These are phyloP conservation scores for Thalassophryne amazonica DNA, from an alignment of 2,797 vertebrate genomes.

Conservation along the genomic window DNA sequence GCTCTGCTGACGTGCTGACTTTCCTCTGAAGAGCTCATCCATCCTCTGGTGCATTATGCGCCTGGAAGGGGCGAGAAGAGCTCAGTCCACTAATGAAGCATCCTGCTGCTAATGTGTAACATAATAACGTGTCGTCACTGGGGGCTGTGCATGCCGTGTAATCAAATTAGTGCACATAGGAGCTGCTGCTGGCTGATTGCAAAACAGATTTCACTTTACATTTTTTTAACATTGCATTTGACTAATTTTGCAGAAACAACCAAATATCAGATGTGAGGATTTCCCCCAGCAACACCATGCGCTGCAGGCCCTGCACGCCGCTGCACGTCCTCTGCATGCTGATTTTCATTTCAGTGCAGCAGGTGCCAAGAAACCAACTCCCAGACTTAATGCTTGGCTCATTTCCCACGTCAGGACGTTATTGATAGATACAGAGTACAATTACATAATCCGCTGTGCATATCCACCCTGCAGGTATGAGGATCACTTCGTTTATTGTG, in stretches of 20 bases:
- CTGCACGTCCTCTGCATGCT: slow-evolving; percentile 26
- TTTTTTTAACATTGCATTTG: too few relatives aligned
- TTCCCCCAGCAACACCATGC: not conserved
- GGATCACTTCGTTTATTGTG: slow-evolving; percentile 58
- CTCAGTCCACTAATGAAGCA: slow-evolving; percentile 30
- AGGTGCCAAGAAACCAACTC: slow-evolving; percentile 37
- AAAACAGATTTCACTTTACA: too few relatives aligned
- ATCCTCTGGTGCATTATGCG: slow-evolving; percentile 2
- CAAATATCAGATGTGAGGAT: not conserved
- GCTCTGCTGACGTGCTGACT: slow-evolving; percentile 15
- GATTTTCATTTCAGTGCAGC: slow-evolving; percentile 59
- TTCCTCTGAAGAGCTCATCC: slow-evolving; percentile 5
- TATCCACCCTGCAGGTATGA: slow-evolving; percentile 48
- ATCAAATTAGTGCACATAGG: slow-evolving; percentile 18
- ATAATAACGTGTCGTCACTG: slow-evolving; percentile 22
- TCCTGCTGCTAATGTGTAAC: slow-evolving; percentile 30
- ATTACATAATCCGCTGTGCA: slow-evolving; percentile 62
- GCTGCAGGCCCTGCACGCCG: slow-evolving; percentile 1
- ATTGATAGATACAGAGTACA: slow-evolving; percentile 67
- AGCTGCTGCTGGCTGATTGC: not conserved
- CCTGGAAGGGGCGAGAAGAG: slow-evolving; percentile 3
- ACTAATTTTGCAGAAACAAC: not conserved
- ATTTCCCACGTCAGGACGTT: slow-evolving; percentile 63
- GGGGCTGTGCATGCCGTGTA: not conserved
- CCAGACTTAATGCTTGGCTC: slow-evolving; percentile 42